These are phyloP conservation scores for Acrossocheilus wenchowensis DNA, from an alignment of 2,797 vertebrate genomes.

Conservation along the genomic window DNA sequence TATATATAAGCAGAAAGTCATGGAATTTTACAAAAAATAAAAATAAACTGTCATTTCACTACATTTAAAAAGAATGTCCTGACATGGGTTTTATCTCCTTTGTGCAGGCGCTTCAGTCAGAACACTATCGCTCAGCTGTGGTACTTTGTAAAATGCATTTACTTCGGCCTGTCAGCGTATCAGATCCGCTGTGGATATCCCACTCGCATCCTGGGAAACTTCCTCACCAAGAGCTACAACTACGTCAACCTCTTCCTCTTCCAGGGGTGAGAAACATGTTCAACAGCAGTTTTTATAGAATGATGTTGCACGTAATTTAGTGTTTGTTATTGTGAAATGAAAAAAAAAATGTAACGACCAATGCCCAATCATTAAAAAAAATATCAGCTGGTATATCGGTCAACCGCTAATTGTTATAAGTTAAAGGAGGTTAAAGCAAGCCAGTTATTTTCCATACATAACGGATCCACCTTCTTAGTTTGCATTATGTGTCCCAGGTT, in stretches of 20 bases:
- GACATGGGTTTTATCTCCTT: background rate
- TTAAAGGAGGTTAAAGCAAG: background rate
- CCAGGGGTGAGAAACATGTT: constrained; percentile 87
- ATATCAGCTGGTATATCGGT: background rate
- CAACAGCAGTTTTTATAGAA: background rate
- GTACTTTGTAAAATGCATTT: constrained; percentile 99
- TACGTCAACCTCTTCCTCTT: constrained; percentile 99
- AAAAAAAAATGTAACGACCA: no score
- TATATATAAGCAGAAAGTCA: no score
- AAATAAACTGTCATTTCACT: no score
- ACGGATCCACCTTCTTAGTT: background rate
- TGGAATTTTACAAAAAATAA: no score
- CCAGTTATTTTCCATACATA: background rate
- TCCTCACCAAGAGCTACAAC: constrained; percentile 99
- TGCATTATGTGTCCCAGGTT: constrained; percentile 78
- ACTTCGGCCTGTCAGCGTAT: constrained; percentile 97
- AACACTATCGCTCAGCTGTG: constrained; percentile 96
- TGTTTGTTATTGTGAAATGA: no score
- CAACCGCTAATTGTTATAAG: no score
- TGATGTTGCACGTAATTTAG: no score
- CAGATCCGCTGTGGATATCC: constrained; percentile 99
- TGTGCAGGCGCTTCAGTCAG: constrained; percentile 91
- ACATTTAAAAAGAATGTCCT: background rate
- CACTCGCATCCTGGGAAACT: constrained; percentile 96
- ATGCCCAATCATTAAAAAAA: no score